Evolutionary conservation across 2,113 vertebrate genomes (phyloP), one percentile per base, ranked within the genome.

Genomic region (Tupaia chinensis): DNA sequence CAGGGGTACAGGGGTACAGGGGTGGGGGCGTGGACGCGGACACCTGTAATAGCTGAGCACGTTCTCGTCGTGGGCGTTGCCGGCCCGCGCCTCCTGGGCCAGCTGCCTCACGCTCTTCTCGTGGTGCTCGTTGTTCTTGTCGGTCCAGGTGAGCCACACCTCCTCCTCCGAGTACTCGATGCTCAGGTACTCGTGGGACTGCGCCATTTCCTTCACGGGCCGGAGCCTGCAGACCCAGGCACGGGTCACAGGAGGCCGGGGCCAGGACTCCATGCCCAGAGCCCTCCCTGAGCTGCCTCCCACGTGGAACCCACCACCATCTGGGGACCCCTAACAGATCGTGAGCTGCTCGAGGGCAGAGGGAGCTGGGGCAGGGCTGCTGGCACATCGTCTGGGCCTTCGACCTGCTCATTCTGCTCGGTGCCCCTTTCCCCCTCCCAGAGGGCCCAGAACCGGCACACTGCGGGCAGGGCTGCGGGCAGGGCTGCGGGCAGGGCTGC

Each of bases 1-100:
- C n/a, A n/a, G 29, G 56, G 32, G n/a, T 34, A 34, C 22, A 2
- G 27, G 68, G 4, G 29, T 44, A 2, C 13, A 29, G 15, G 1
- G 54, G 1, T 4, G 9, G 20, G 60, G 11, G 88, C 65, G 4
- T 54, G 9, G 56, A 14, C 8, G 1, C 0, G 7, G 0, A 76
- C 98, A 99, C 99, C 99, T 99, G 98, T 99, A 99, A 97, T 99
- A 99, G 56, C 99, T 99, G 93, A 99, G 98, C 93, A 99, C 99
- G 0, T 99, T 99, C 98, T 99, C 99, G 0, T 99, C 99, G 0
- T 99, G 99, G 34, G 98, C 98, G 0, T 99, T 99, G 58, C 99
- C 99, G 7, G 99, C 99, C 88, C 99, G 98, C 0, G 99, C 99
- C 97, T 99, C 99, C 98, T 99, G 99, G 0, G 99, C 99, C 97